phyloP scores from a whole-genome alignment of 2,888 invertebrate genomes.

The Maniola hyperantus region DNA sequence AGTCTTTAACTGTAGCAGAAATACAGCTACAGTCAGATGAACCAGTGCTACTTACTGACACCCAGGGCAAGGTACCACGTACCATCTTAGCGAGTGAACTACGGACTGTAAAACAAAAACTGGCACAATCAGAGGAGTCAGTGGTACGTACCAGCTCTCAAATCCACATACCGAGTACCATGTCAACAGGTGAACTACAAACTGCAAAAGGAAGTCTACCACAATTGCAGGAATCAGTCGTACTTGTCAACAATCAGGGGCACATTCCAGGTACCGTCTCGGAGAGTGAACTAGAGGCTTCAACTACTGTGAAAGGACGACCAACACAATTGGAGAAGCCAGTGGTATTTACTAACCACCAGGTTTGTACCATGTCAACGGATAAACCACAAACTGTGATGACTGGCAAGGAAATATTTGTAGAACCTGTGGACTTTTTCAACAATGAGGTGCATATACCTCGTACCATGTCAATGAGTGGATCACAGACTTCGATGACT shows the following conservation, averaged over 20 bases:
- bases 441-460: neutral
- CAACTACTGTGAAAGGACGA: neutral
- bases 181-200: neutral
- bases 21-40: no score
- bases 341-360: no score
- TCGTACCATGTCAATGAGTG: neutral
- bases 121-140: neutral
- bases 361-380: neutral
- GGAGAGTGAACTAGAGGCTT: neutral
- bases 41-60: no score
- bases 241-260: no score
- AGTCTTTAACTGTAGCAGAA: no score
- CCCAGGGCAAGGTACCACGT: no score
- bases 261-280: neutral
- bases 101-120: no score
- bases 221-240: no score
- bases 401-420: no score
- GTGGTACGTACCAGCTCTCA: neutral
- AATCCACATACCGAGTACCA: neutral
- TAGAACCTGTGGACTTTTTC: neutral
- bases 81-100: neutral
- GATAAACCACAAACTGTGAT: no score
- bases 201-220: neutral
- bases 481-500: neutral
- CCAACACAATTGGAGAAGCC: no score